phyloP scores from a whole-genome alignment of 1,140 invertebrate species.

The Eumeta japonica region DNA sequence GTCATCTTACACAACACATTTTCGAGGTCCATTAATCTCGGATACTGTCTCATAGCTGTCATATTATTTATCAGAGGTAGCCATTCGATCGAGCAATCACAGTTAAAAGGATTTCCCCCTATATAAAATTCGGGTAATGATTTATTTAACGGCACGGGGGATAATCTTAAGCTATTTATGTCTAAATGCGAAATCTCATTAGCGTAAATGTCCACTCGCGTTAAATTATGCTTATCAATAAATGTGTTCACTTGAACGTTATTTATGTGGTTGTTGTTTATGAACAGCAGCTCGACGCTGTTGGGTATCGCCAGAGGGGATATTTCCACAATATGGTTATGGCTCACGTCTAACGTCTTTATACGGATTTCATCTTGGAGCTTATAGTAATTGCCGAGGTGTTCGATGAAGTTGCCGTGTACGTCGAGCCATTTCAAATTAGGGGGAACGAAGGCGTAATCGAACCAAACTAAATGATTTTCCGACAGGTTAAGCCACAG shows the following conservation, averaged over 20 bases:
- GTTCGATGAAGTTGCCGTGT: slow-evolving; percentile 82
- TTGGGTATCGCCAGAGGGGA: slow-evolving; percentile 79
- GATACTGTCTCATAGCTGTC: slow-evolving; percentile 76
- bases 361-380: slow-evolving; percentile 74
- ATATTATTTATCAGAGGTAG: slow-evolving; percentile 83
- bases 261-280: slow-evolving; percentile 86
- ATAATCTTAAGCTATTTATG: slow-evolving; percentile 73
- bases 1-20: slow-evolving; percentile 82
- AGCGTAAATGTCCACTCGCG: slow-evolving; percentile 84
- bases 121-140: slow-evolving; percentile 83
- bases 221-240: slow-evolving; percentile 77
- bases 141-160: slow-evolving; percentile 66
- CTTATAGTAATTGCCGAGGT: slow-evolving; percentile 81
- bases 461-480: slow-evolving; percentile 88
- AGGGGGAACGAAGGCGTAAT: slow-evolving; percentile 82
- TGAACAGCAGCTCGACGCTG: slow-evolving; percentile 81
- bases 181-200: slow-evolving; percentile 83
- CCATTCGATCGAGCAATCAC: slow-evolving; percentile 92
- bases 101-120: slow-evolving; percentile 86
- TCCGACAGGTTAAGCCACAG: slow-evolving; percentile 85
- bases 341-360: slow-evolving; percentile 82
- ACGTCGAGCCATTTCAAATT: slow-evolving; percentile 90
- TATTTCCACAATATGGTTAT: slow-evolving; percentile 81
- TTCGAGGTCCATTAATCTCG: slow-evolving; percentile 81
- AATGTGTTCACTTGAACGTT: slow-evolving; percentile 82